phyloP scores from a whole-genome alignment of 2,888 invertebrate species.

The Pristionchus arcanus region DNA sequence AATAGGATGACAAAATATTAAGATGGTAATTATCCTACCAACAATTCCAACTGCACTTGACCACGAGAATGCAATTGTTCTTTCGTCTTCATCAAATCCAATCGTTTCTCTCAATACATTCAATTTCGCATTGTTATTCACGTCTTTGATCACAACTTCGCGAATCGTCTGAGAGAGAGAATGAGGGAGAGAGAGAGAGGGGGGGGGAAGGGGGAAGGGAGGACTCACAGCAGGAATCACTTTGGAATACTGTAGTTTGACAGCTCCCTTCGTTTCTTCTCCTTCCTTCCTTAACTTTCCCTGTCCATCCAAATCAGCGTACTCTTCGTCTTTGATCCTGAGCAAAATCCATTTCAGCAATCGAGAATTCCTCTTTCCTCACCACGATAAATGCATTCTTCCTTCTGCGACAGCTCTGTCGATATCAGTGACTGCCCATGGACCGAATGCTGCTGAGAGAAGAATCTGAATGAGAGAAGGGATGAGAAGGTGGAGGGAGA shows the following conservation, averaged over 20 bases:
- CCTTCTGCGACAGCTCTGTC: conserved; percentile 14
- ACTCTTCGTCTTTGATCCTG: conserved; percentile 9
- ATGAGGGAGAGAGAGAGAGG: neutral
- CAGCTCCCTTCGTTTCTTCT: neutral
- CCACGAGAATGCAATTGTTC: conserved; percentile 23
- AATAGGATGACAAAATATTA: too few relatives aligned
- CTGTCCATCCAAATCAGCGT: neutral
- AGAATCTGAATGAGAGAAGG: neutral
- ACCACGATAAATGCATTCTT: conserved; percentile 26
- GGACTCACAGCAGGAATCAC: neutral
- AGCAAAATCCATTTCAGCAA: neutral
- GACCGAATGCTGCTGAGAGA: neutral
- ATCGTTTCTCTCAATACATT: conserved; percentile 11
- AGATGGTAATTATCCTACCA: neutral
- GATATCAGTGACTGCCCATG: conserved; percentile 26
- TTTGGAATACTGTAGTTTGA: conserved; percentile 36
- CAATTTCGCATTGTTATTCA: neutral
- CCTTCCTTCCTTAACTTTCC: neutral
- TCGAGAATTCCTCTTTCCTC: neutral
- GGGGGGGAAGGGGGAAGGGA: too few relatives aligned
- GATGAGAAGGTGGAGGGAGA: neutral
- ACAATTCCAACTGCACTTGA: conserved; percentile 6
- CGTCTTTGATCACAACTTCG: conserved; percentile 15
- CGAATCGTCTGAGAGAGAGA: conserved; percentile 35
- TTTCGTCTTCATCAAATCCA: neutral